These are phyloP conservation scores for Adoxophyes honmai DNA, from an alignment of 1,140 invertebrate genomes.

Conservation along the genomic window DNA sequence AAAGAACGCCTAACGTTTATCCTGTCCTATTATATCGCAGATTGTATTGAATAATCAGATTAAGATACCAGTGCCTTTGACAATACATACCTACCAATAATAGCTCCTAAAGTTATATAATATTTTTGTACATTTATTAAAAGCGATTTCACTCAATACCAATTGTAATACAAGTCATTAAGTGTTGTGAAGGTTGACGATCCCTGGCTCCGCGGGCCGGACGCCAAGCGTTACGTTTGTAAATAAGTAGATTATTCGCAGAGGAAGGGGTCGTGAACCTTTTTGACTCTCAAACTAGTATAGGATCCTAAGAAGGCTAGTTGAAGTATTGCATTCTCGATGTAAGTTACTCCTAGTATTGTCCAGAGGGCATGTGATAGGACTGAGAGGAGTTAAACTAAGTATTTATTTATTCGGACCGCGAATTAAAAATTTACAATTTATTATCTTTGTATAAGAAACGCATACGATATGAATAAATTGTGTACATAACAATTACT, in stretches of 20 bases:
- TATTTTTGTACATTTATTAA: conserved; percentile 73
- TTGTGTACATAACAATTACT: conserved; percentile 73
- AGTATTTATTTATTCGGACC: conserved; percentile 76
- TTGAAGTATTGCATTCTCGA: conserved; percentile 56
- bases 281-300: conserved; percentile 13
- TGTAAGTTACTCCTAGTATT: conserved; percentile 61
- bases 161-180: conserved; percentile 29
- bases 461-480: conserved; percentile 75
- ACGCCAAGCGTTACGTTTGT: not conserved
- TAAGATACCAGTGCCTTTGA: conserved; percentile 73
- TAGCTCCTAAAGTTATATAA: conserved; percentile 64
- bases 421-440: conserved; percentile 74
- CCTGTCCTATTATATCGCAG: conserved; percentile 27
- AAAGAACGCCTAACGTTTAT: conserved; percentile 28
- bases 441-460: conserved; percentile 77
- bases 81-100: conserved; percentile 72
- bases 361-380: conserved; percentile 66
- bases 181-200: conserved; percentile 18
- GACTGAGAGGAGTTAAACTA: conserved; percentile 63
- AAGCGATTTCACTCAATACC: conserved; percentile 44
- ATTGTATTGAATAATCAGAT: conserved; percentile 50
- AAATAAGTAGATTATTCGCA: conserved; percentile 1
- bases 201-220: not conserved
- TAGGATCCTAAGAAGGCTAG: conserved; percentile 52
- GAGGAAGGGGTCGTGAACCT: not conserved